phyloP scores from a whole-genome alignment of 2,797 vertebrate species.

The Varecia variegata region DNA sequence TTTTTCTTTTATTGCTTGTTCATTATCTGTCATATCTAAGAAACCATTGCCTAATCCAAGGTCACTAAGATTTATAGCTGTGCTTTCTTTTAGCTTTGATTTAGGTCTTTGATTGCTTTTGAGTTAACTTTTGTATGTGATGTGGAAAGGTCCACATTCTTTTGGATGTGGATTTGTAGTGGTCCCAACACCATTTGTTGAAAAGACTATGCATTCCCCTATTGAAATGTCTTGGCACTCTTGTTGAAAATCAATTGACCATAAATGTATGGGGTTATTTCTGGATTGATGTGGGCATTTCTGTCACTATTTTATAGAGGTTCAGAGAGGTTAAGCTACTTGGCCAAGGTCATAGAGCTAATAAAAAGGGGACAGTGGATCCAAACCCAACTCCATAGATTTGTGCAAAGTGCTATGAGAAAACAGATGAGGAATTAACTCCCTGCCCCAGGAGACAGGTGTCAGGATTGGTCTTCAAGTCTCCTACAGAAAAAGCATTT shows the following conservation, averaged over 20 bases:
- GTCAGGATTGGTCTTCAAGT: background rate
- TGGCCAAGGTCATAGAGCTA: background rate
- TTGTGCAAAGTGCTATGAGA: background rate
- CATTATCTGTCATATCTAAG: background rate
- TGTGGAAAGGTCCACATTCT: background rate
- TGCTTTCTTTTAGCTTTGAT: background rate
- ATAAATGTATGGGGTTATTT: background rate
- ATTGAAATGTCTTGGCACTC: background rate
- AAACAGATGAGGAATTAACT: background rate
- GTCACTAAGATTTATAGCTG: background rate
- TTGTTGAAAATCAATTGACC: background rate
- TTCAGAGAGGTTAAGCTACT: background rate
- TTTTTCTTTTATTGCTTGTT: background rate
- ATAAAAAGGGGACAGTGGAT: background rate
- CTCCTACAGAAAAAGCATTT: background rate
- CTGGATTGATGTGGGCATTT: background rate
- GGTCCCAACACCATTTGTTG: background rate
- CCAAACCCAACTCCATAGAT: background rate
- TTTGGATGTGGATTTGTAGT: background rate
- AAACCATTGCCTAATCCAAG: background rate
- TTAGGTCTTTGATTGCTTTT: background rate
- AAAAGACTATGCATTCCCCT: background rate
- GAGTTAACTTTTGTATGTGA: background rate
- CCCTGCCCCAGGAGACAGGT: no score
- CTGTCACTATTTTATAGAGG: background rate